Evolutionary conservation across 2,888 invertebrate genomes (phyloP).

Genomic region (Lasioglossum pauxillum): DNA sequence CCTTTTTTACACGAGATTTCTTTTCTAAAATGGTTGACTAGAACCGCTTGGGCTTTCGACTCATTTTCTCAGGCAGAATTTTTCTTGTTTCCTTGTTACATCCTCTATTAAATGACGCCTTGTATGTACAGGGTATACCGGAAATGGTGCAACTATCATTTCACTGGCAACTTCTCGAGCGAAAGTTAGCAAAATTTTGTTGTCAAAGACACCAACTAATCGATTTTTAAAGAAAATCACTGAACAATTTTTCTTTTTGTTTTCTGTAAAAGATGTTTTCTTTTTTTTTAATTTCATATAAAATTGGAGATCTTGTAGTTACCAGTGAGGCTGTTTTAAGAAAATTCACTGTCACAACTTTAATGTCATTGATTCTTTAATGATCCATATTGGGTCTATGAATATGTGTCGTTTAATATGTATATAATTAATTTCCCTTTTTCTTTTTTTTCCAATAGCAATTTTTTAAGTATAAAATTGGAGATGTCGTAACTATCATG

Average conservation of each 20-base stretch:
- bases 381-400: not conserved
- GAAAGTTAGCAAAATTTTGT: not conserved
- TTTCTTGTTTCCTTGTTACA: not conserved
- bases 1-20: not conserved
- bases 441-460: not conserved
- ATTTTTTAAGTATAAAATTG: not conserved
- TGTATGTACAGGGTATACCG: constrained; percentile 4
- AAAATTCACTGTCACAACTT: constrained; percentile 5
- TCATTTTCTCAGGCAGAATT: not conserved
- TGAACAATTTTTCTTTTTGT: not conserved
- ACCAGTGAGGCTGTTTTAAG: constrained; percentile 1
- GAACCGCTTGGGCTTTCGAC: not conserved
- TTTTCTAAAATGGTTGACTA: not conserved
- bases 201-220: not conserved
- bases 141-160: not conserved
- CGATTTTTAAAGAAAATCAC: not conserved
- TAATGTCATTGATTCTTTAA: not conserved
- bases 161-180: constrained; percentile 3
- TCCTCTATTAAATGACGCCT: not conserved
- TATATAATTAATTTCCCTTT: not conserved
- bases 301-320: not conserved
- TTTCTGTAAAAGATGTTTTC: not conserved
- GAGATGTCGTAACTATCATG: not conserved
- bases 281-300: not conserved
- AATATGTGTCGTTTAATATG: not conserved